Base-by-base conservation (phyloP, 1,140 invertebrate species). In the Macrobrachium nipponense region DNA sequence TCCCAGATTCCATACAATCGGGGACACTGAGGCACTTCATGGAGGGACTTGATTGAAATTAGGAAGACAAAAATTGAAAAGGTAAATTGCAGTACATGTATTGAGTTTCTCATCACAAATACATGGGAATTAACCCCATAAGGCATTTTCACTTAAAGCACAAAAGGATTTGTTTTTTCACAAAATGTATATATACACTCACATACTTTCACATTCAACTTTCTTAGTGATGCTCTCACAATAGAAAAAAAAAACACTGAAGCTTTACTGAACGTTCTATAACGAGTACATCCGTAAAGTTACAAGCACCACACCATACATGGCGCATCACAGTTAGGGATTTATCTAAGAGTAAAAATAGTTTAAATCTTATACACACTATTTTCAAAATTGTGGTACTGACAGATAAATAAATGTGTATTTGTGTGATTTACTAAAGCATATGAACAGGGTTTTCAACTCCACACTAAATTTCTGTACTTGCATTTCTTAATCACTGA, bases 121-220 rank as follows among this genome's bases (percentile, higher is more conserved):
- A 36, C 72, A 59, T 79, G 68, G 58, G 68, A 86, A 61, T 80
- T 51, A 80, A 43, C 51, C 78, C 76, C 77, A 79, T 80, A 80
- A 86, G 77, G 83, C 83, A 86, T 66, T 86, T 70, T 80, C 27
- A 86, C 61, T 86, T 86, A 86, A 86, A 86, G 83, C 83, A 86
- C 83, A 59, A 78, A 79, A 86, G 72, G 51, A 70, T 62, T 75
- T 86, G 58, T 68, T 86, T 58, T 86, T 36, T 80, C 23, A 61
- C 58, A 60, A 73, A 61, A 73, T 79, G 68, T 51, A 79, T 79
- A 86, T 80, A 62, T 72, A 80, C 51, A 62, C 68, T 70, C 68
- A 70, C 68, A 70, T 73, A 72, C 60, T 58, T 83, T 36, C 64
- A 68, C 62, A 59, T 72, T 72, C 51, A 79, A 61, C 64, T 75